Base-by-base conservation (phyloP, 35 echinoderm and acorn worm species). In the Ophiothrix spiculata region DNA sequence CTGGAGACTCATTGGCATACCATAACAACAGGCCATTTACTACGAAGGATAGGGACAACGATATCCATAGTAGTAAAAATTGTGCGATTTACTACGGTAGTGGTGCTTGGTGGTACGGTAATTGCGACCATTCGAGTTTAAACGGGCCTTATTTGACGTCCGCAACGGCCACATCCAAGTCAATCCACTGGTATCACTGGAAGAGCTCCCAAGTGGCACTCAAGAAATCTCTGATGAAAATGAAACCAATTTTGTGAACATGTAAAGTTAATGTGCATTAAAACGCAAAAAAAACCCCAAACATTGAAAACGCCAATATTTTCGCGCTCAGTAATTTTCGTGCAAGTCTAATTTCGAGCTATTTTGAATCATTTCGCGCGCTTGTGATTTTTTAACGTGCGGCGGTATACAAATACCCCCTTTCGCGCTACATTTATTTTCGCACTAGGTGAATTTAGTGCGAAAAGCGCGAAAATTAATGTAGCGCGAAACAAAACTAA, bases 21-120 rank as follows among this genome's bases (percentile, higher is more conserved):
- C 75, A 77, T 77, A 33, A 77, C 34, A 32, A 32, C 19, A 29
- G 25, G 75, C 25, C 25, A 1, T 77, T 77, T 36, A 31, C 75
- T 36, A 77, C 75, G 25, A 77, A 36, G 32, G 75, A 77, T 33
- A 0, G 32, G 0, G 75, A 77, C 14, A 77, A 77, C 32, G 75
- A 77, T 36, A 29, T 4, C 1, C 17, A 31, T 34, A 33, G 12
- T 14, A 36, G 21, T 31, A 6, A 0, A 0, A 31, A 32, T 36
- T 23, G 25, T 34, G 17, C 31, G 0, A 49, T 19, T 10, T 29
- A 16, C 31, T 77, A 34, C 14, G 32, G 75, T 17, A 36, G 32
- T 35, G 75, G 75, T 25, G 75, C 75, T 36, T 77, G 75, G 75
- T 77, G 75, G 75, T 77, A 77, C 75, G 34, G 14, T 3, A 35